These are phyloP conservation scores for Nephrotoma appendiculata DNA, from an alignment of 2,888 invertebrate species.

Conservation along the genomic window DNA sequence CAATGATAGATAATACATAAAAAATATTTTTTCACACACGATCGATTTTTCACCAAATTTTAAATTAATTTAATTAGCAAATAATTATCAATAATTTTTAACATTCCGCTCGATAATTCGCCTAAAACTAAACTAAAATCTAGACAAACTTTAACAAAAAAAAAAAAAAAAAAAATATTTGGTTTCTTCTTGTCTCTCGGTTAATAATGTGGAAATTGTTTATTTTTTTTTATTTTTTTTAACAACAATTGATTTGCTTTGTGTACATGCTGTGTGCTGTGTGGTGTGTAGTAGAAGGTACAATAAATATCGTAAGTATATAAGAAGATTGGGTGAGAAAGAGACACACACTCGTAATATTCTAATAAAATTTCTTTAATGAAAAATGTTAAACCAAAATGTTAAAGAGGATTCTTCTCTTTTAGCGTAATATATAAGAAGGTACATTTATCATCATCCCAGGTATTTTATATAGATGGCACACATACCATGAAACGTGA, in stretches of 20 bases:
- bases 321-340: not conserved
- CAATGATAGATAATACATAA: not conserved
- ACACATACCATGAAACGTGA: not conserved
- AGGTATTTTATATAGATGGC: not conserved
- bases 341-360: not conserved
- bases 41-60: not conserved
- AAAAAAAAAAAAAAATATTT: not conserved
- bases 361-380: not conserved
- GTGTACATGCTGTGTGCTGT: not conserved
- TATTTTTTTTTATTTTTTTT: not conserved
- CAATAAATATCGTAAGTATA: not conserved
- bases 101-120: slow-evolving; percentile 3
- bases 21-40: not conserved
- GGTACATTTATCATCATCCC: not conserved
- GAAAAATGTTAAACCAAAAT: not conserved
- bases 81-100: not conserved
- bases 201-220: not conserved
- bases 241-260: not conserved
- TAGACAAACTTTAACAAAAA: not conserved
- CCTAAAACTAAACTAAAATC: slow-evolving; percentile 5
- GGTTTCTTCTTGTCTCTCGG: not conserved
- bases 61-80: not conserved
- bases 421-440: not conserved
- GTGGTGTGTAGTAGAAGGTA: not conserved
- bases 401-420: not conserved